Evolutionary conservation across 1,140 invertebrate species (phyloP), one percentile per base, ranked within the genome.

Genomic region (Capitella teleta): DNA sequence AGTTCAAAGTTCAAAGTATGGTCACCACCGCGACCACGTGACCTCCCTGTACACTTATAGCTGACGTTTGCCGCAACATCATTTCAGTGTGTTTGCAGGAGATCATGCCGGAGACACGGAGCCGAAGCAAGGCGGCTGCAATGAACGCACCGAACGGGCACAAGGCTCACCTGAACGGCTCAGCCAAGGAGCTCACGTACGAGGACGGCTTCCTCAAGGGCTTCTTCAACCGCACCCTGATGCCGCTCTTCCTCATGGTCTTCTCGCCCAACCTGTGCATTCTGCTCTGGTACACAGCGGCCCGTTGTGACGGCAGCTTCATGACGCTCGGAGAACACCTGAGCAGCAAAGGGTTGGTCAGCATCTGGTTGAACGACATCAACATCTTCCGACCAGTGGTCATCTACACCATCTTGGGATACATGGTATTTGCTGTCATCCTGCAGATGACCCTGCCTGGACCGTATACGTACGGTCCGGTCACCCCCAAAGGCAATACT

Each of bases 401-500:
- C 1, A 23, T 61, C n/a, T 28, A 34, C 18, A 54, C 67, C 26
- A 44, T 72, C 6, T 30, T 62, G 14, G 60, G 58, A 4, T 72
- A 67, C 53, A 51, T 53, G 23, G 19, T 55, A 0, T 68, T 61
- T 52, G 56, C 61, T 14, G 44, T 70, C 10, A 26, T 63, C 10
- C 47, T 66, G 48, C 69, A 67, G 66, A 55, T 53, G 12, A n/a
- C 67, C 3, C 49, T 79, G 2, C 76, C 77, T 5, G 70, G 73
- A 14, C 67, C 70, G 45, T 61, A 51, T 14, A 70, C 72, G 25
- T 43, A 67, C 36, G 78, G 78, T 3, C 78, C 78, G 1, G 50
- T 70, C 5, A 76, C 77, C 0, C 61, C 67, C 8, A 74, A 72
- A 52, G 77, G 76, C 28, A 68, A 72, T 49, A 61, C 58, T 2